Evolutionary conservation across 2,797 vertebrate species (phyloP).

Genomic region (Melanotaenia trifasciata): DNA sequence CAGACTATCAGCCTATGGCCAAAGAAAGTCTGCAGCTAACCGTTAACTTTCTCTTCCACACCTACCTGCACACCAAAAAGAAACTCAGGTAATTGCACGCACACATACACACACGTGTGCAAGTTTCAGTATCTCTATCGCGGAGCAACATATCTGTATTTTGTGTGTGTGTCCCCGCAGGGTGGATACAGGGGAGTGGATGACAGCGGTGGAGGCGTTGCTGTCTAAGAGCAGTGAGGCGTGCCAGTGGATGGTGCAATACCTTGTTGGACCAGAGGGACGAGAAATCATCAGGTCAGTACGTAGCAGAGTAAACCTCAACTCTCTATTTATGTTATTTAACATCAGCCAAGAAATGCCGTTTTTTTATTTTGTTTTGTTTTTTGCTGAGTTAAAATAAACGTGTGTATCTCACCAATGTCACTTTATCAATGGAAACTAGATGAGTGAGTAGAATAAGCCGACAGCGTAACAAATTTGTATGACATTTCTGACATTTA

Average conservation of each 20-base stretch:
- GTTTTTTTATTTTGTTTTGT: too few species aligned
- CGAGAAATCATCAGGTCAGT: constrained; percentile 93
- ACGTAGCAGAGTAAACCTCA: too few species aligned
- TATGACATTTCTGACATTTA: too few species aligned
- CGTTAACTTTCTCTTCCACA: constrained; percentile 96
- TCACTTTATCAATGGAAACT: too few species aligned
- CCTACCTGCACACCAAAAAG: constrained; percentile 97
- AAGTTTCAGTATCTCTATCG: neutral
- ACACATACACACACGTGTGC: neutral
- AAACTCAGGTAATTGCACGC: constrained; percentile 89
- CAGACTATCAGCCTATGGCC: constrained; percentile 94
- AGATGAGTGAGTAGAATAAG: too few species aligned
- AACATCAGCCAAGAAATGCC: too few species aligned
- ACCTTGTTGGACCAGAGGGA: constrained; percentile 92
- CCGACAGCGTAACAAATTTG: too few species aligned
- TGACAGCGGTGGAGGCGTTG: constrained; percentile 94
- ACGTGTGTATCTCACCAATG: too few species aligned
- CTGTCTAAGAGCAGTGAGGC: constrained; percentile 95
- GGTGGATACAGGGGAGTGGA: constrained; percentile 98
- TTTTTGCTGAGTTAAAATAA: too few species aligned
- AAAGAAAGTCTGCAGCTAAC: constrained; percentile 95
- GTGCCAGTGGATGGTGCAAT: constrained; percentile 97
- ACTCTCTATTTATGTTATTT: too few species aligned
- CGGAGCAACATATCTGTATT: neutral
- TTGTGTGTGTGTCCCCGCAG: constrained; percentile 73